Conservation (phyloP, 2,888 invertebrate species). For the Anoplius nigerrimus region DNA sequence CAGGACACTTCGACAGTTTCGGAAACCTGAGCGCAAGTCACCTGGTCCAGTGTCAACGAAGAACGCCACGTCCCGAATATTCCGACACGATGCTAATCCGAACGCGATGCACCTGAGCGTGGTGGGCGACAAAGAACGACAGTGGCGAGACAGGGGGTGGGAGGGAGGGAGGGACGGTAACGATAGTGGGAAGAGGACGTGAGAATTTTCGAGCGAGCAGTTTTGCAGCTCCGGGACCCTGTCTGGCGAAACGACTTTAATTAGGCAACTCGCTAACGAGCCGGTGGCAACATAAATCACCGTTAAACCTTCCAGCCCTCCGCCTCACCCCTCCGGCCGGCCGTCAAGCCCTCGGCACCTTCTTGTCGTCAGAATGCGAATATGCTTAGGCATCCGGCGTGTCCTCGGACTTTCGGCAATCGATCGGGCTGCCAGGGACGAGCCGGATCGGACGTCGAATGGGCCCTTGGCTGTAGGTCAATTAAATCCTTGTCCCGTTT, state of each 20-base stretch:
- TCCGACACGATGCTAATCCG: too few species aligned
- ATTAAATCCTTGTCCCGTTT: too few species aligned
- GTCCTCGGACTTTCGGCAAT: background rate
- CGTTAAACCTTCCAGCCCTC: conserved; percentile 47
- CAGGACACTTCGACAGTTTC: conserved; percentile 26
- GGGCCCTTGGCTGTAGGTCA: too few species aligned
- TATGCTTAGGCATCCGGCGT: too few species aligned
- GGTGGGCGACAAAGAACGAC: conserved; percentile 1
- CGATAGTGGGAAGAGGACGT: conserved; percentile 12
- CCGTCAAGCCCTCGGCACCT: background rate
- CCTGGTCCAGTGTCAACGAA: background rate
- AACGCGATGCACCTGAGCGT: too few species aligned
- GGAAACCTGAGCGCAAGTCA: conserved; percentile 24
- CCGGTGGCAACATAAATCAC: conserved; percentile 62
- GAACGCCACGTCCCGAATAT: too few species aligned
- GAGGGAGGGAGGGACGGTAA: background rate
- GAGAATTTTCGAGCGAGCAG: conserved; percentile 52
- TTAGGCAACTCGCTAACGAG: conserved; percentile 63
- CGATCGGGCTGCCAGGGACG: too few species aligned
- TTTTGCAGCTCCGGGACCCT: conserved; percentile 51
- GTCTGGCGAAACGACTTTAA: conserved; percentile 59
- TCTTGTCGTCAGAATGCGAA: background rate
- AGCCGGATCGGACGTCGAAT: too few species aligned
- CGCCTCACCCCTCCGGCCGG: conserved; percentile 6
- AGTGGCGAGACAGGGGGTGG: conserved; percentile 11